Evolutionary conservation across 2,888 invertebrate species (phyloP).

Genomic region (Mimas tiliae): DNA sequence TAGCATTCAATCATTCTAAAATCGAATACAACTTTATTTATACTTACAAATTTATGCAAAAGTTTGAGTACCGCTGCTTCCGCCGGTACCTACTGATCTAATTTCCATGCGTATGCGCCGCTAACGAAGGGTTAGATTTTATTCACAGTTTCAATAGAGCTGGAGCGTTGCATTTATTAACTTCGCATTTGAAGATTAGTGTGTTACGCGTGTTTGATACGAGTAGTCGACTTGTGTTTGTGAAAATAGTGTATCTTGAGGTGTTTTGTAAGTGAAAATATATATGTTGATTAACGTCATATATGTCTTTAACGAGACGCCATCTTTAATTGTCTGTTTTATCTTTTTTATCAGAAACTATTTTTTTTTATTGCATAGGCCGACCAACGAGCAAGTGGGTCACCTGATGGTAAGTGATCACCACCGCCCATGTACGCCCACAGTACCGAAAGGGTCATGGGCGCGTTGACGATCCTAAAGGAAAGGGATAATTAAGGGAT

Average conservation of each 20-base stretch:
- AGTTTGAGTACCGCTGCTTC: constrained; percentile 62
- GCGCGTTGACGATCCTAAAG: no score
- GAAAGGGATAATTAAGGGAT: no score
- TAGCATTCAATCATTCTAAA: neutral
- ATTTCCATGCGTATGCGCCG: constrained; percentile 82
- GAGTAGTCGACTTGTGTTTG: constrained; percentile 56
- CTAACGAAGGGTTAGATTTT: constrained; percentile 77
- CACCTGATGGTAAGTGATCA: no score
- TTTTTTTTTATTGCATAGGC: no score
- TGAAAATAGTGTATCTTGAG: neutral
- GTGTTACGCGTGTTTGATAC: constrained; percentile 70
- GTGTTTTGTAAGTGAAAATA: neutral
- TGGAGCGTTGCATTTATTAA: constrained; percentile 74
- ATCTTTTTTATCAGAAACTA: neutral
- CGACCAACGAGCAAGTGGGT: no score
- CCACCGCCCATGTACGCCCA: no score
- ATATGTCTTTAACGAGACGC: neutral
- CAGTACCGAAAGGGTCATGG: no score
- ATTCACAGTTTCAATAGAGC: constrained; percentile 75
- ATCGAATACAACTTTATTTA: neutral
- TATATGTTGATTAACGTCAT: neutral
- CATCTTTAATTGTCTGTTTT: no score
- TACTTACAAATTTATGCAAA: constrained; percentile 9
- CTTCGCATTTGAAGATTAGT: constrained; percentile 74
- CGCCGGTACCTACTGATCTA: constrained; percentile 82